These are phyloP conservation scores for Heteractis magnifica DNA, from an alignment of 92 coral and sea anemone genomes.

Conservation along the genomic window DNA sequence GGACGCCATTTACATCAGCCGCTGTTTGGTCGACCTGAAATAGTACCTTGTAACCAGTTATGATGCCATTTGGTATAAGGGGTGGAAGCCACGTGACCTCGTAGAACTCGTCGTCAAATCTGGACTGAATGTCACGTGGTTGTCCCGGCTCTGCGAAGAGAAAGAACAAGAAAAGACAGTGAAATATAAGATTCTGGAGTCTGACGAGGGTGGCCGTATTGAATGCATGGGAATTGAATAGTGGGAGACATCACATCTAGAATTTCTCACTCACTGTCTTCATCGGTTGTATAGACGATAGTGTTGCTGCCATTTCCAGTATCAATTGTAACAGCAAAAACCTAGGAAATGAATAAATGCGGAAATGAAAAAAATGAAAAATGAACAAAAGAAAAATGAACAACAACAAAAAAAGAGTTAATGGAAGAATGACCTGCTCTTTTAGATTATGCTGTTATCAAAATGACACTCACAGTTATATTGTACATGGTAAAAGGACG, in stretches of 20 bases:
- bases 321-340: conserved; percentile 3
- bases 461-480: conserved; percentile 22
- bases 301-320: conserved; percentile 33
- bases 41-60: conserved; percentile 21
- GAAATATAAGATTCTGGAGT: background rate
- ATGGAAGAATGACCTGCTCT: no score
- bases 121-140: background rate
- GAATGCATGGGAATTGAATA: background rate
- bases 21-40: background rate
- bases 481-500: conserved; percentile 28
- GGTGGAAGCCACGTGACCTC: conserved; percentile 38
- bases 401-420: background rate
- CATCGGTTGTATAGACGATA: conserved; percentile 13
- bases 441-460: background rate
- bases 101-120: background rate
- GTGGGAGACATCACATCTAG: no score
- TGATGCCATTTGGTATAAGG: conserved; percentile 11
- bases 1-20: background rate
- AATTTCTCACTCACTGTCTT: conserved; percentile 23
- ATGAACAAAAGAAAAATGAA: background rate
- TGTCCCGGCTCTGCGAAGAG: conserved; percentile 6
- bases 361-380: background rate
- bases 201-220: background rate
- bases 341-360: background rate
- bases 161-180: background rate